A percentile compares a stretch with the other conserved stretches of the same genome.
These are phyloP conservation scores for Nomada ruficornis DNA, from an alignment of 2,888 invertebrate species.

Conservation along the genomic window DNA sequence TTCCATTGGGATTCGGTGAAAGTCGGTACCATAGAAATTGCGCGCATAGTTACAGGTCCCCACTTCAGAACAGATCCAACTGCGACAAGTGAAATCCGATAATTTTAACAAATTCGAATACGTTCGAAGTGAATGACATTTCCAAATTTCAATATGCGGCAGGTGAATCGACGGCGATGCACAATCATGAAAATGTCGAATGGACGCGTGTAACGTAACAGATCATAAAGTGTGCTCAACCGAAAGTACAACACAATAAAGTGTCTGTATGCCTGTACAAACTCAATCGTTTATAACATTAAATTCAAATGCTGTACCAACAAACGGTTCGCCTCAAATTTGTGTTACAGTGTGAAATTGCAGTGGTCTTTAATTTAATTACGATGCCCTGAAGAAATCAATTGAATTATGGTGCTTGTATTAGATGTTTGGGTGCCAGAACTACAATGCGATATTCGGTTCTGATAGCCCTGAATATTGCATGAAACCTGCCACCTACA, in stretches of 20 bases:
- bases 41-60: neutral
- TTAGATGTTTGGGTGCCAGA: neutral
- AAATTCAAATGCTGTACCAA: neutral
- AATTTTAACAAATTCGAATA: neutral
- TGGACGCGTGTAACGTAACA: neutral
- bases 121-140: neutral
- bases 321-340: too few species aligned
- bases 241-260: neutral
- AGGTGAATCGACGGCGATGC: neutral
- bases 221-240: neutral
- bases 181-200: constrained; percentile 18
- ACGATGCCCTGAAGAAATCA: neutral
- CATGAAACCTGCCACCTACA: constrained; percentile 25
- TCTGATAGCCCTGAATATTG: constrained; percentile 25
- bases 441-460: constrained; percentile 14
- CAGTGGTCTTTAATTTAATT: neutral
- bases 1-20: too few species aligned
- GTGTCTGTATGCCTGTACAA: neutral
- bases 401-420: constrained; percentile 6
- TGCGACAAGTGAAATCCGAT: neutral
- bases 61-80: neutral
- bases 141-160: neutral
- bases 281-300: neutral
- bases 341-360: neutral
- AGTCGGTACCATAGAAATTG: neutral